Evolutionary conservation across 2,113 vertebrate species (phyloP), one percentile per base, ranked within the genome.

Genomic region (Todiramphus saurophagus): DNA sequence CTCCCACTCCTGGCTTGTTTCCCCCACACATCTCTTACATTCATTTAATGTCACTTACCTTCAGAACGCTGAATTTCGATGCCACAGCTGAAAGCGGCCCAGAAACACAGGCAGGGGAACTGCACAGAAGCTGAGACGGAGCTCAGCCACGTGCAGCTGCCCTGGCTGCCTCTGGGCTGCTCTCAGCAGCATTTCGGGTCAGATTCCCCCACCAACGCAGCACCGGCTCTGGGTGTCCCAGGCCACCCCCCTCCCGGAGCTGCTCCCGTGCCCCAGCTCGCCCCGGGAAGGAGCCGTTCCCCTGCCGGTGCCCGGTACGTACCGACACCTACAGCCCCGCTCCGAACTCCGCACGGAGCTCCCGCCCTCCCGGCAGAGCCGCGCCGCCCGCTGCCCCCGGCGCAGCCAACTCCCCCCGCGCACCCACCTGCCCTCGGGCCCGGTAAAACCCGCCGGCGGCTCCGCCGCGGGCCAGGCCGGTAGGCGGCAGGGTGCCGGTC

Each of bases 281-380:
- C 44, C 74, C 7, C 16, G 28, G 14, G 30, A 76, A 15, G 11
- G 17, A 25, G 50, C 72, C 25, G 15, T 6, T 15, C 10, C 51
- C 28, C 76, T 4, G 1, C 64, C 4, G 13, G 6, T 1, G 3
- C 7, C 43, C 41, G 7, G 4, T 5, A 13, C 31, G 9, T 0
- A 35, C 67, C 59, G 2, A 31, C 27, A 30, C 41, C 81, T 7
- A 3, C 11, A 91, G 56, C 81, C 58, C 87, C 5, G 2, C 67
- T 27, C 14, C 11, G 1, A 67, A 41, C 66, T 58, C 27, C 31
- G 37, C 77, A 37, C 33, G 35, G 10, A 83, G 62, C 30, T 16
- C 19, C 46, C 53, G 31, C 13, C 28, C 70, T 19, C 30, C 48
- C 10, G 13, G 35, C 43, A 9, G 24, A 15, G 37, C 35, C 5